Conservation (phyloP, 30 jellyfish, hydroid and myxozoan genomes). For the Cassiopea andromeda region DNA sequence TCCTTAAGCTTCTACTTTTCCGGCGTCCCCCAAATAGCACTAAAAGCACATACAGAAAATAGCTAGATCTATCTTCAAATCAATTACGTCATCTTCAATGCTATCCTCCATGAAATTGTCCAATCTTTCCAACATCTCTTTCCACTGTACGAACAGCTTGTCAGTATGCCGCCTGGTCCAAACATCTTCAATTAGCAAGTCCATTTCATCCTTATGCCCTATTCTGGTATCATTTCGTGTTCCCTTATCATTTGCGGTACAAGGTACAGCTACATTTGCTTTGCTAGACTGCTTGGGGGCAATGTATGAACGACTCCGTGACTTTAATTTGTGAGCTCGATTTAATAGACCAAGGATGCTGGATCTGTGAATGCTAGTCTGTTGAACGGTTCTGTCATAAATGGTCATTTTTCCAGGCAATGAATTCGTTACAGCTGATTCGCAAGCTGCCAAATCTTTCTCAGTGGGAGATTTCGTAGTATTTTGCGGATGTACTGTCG, state of each 20-base stretch:
- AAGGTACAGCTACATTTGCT: neutral
- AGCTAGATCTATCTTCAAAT: neutral
- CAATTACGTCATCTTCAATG: neutral
- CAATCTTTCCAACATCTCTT: neutral
- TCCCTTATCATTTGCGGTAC: neutral
- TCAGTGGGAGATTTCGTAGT: neutral
- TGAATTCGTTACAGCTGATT: neutral
- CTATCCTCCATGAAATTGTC: slow-evolving; percentile 2
- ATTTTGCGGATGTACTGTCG: neutral
- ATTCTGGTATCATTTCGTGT: neutral
- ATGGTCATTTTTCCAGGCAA: neutral
- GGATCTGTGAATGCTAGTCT: neutral
- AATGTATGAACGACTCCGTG: neutral
- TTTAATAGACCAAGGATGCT: neutral
- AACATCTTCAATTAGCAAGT: neutral
- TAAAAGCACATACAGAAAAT: neutral
- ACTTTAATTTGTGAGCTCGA: neutral
- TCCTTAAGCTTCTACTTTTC: too few species aligned
- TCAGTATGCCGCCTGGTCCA: neutral
- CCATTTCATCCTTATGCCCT: neutral
- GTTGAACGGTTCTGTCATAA: neutral
- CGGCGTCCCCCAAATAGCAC: neutral
- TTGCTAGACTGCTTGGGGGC: neutral
- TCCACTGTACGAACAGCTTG: neutral
- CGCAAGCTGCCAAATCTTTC: neutral